phyloP scores from a whole-genome alignment of 2,113 vertebrate genomes.

The Poeciliopsis retropinna region DNA sequence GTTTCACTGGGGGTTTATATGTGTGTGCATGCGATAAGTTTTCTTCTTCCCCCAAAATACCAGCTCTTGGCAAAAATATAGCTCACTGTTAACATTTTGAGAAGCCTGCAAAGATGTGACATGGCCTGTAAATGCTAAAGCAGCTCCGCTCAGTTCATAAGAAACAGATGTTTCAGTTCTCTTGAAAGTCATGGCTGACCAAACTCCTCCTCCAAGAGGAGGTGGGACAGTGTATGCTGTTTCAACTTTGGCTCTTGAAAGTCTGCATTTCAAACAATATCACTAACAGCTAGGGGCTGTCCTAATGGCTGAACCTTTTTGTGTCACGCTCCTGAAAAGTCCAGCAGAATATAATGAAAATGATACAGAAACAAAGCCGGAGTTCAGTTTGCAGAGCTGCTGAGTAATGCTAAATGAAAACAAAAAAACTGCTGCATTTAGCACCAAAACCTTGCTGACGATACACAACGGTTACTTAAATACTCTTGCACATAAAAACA shows the following conservation, averaged over 20 bases:
- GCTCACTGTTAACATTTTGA: conserved; percentile 67
- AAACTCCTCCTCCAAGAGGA: conserved; percentile 31
- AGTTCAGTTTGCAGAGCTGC: conserved; percentile 54
- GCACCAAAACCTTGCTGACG: conserved; percentile 72
- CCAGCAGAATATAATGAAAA: conserved; percentile 50
- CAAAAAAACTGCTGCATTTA: conserved; percentile 58
- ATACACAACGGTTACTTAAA: conserved; percentile 75
- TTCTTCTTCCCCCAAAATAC: conserved; percentile 40
- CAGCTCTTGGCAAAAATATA: conserved; percentile 57
- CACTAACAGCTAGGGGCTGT: conserved; percentile 67
- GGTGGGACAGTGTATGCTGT: conserved; percentile 17
- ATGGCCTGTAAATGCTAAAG: conserved; percentile 68
- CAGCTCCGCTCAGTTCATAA: conserved; percentile 57
- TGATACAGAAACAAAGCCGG: conserved; percentile 46
- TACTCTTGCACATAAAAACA: conserved; percentile 67
- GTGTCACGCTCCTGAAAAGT: conserved; percentile 55
- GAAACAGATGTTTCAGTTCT: conserved; percentile 75
- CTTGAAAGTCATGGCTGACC: conserved; percentile 31
- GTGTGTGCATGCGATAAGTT: conserved; percentile 66
- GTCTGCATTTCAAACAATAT: conserved; percentile 71
- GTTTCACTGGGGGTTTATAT: conserved; percentile 56
- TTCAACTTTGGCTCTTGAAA: conserved; percentile 75
- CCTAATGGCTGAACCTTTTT: conserved; percentile 62
- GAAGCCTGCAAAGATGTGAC: conserved; percentile 73
- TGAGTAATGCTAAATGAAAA: neutral